A percentile compares a stretch with the other conserved stretches of the same genome.
Conservation (phyloP, 2,797 vertebrate genomes). For the Aratinga solstitialis region DNA sequence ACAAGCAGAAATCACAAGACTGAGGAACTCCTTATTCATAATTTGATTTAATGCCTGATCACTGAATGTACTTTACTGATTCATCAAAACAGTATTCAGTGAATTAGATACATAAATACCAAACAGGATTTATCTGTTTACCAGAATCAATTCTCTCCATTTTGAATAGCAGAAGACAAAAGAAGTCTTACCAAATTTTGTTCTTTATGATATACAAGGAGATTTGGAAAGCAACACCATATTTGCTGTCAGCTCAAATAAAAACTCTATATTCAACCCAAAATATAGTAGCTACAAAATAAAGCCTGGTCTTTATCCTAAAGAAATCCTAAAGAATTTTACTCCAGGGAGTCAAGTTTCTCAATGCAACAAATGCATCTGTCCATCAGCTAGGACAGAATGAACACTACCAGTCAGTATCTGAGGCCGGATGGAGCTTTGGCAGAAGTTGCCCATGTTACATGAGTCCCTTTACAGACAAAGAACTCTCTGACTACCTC, state of each 20-base stretch:
- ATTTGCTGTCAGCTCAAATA: not conserved
- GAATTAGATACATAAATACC: not conserved
- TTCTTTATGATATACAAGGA: not conserved
- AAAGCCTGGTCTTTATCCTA: not conserved
- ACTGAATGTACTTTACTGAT: not conserved
- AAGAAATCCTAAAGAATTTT: not conserved
- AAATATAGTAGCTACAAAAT: not conserved
- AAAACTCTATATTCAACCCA: not conserved
- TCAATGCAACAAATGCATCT: not conserved
- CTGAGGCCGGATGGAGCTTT: not conserved
- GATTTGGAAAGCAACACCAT: not conserved
- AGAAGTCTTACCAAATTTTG: not conserved
- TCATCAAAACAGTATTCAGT: not conserved
- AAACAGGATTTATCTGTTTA: not conserved
- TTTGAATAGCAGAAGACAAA: not conserved
- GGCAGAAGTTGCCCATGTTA: not conserved
- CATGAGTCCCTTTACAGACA: rapidly evolving
- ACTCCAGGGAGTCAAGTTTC: not conserved
- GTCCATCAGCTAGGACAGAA: not conserved
- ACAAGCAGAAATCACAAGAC: not conserved
- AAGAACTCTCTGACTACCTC: not conserved
- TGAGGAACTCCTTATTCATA: not conserved
- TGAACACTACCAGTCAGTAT: not conserved
- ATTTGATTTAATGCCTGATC: not conserved
- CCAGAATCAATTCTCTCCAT: not conserved